Evolutionary conservation across 2,888 invertebrate species (phyloP), one percentile per base, ranked within the genome.

Genomic region (Bellardia bayeri): DNA sequence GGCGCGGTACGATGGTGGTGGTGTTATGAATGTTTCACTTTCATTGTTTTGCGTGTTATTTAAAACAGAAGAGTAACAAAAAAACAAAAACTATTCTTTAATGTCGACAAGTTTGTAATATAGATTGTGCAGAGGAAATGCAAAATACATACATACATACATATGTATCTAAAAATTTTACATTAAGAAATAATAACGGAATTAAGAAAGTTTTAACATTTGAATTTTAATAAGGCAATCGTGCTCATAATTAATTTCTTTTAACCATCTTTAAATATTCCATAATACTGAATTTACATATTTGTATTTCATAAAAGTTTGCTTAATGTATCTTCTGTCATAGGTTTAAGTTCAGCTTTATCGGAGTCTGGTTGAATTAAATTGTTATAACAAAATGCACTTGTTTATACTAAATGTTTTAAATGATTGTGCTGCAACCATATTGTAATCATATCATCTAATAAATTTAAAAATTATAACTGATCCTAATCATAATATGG

Each of bases 81-180:
- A 37, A 37, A 37, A 37, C 4, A 4, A 37, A 54, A 56, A 54
- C 13, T 42, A 76, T 40, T 58, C 16, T 68, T 81, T 54, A 63
- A 71, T 63, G 71, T 40, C 42, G 63, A 71, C 71, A 80, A 71
- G 30, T 79, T 63, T 71, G n/a, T 63, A 40, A 42, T 40, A 40
- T 8, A 51, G 40, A 71, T 80, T 71, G 23, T 40, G 13, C 40
- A 61, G 23, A 80, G 80, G 80, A 80, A 80, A 71, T 71, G 40
- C 58, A 63, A 71, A 51, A 63, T 64, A n/a, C n/a, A n/a, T n/a
- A n/a, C n/a, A n/a, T n/a, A n/a, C n/a, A n/a, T n/a, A n/a, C n/a
- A n/a, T n/a, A 64, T 76, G 51, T 64, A 64, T 76, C 51, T 64
- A 30, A 1, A 56, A 8, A 56, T 56, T 56, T 16, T 23, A 23